A percentile compares a stretch with the other conserved stretches of the same genome.
phyloP scores from a whole-genome alignment of 2,888 invertebrate species.

The Athalia circularis region DNA sequence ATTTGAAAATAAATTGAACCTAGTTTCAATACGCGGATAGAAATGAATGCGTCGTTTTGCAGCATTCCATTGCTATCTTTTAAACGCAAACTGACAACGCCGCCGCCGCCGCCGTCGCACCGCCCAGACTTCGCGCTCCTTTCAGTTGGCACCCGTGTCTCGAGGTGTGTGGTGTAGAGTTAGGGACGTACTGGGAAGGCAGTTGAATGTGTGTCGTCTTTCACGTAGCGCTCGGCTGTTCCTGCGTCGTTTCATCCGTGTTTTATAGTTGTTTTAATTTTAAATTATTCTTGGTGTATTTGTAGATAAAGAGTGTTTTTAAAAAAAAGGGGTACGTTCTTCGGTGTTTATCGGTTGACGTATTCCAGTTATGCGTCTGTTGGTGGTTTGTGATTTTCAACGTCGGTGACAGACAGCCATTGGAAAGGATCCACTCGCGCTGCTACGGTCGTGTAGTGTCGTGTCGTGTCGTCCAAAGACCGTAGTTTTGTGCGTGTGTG shows the following conservation, averaged over 20 bases:
- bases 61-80: constrained; percentile 52
- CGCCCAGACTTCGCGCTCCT: constrained; percentile 52
- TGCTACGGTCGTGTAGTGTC: constrained; percentile 49
- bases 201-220: constrained; percentile 63
- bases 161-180: constrained; percentile 48
- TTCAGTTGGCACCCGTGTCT: constrained; percentile 59
- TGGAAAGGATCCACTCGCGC: constrained; percentile 56
- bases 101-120: neutral
- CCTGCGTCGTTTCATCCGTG: constrained; percentile 31
- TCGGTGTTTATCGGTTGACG: neutral
- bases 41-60: constrained; percentile 41
- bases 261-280: constrained; percentile 17
- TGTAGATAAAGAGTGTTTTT: constrained; percentile 1
- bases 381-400: constrained; percentile 33
- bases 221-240: constrained; percentile 52
- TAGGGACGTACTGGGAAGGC: constrained; percentile 45
- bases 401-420: constrained; percentile 59
- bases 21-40: too few species aligned
- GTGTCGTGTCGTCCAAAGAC: neutral
- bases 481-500: constrained; percentile 19
- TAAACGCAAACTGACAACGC: constrained; percentile 37
- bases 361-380: constrained; percentile 11
- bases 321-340: neutral
- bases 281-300: constrained; percentile 21
- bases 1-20: too few species aligned